These are phyloP conservation scores for Epizoanthus scotinus DNA, from an alignment of 92 coral and sea anemone species.

Conservation along the genomic window DNA sequence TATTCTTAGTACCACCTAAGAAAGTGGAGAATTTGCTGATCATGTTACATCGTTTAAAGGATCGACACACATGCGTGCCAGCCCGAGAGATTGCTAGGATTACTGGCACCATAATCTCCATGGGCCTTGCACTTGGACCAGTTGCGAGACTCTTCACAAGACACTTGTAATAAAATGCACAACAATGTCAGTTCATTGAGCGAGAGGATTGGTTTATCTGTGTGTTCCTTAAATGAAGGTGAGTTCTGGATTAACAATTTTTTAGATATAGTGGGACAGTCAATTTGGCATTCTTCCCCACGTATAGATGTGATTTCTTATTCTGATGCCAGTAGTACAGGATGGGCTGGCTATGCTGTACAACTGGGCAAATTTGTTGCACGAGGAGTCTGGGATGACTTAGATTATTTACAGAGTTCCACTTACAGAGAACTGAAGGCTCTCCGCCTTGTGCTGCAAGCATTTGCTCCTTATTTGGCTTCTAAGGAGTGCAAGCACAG, in stretches of 20 bases:
- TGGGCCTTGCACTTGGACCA: conserved; percentile 64
- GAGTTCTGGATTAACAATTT: conserved; percentile 58
- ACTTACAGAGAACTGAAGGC: conserved; percentile 50
- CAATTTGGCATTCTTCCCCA: conserved; percentile 56
- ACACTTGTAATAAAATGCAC: conserved; percentile 46
- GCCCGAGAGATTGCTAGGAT: conserved; percentile 46
- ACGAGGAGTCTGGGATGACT: conserved; percentile 30
- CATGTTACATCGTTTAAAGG: conserved; percentile 2
- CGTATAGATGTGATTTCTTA: conserved; percentile 52
- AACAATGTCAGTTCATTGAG: conserved; percentile 41
- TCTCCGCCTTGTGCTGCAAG: conserved; percentile 47
- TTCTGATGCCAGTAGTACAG: conserved; percentile 50
- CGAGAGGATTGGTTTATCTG: conserved; percentile 32
- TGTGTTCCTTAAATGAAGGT: conserved; percentile 42
- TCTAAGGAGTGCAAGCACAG: conserved; percentile 65
- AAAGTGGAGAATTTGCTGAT: conserved; percentile 22
- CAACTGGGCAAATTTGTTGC: conserved; percentile 32
- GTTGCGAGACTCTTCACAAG: conserved; percentile 60
- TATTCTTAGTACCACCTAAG: conserved; percentile 20
- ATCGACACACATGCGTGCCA: background rate
- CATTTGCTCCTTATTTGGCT: conserved; percentile 47
- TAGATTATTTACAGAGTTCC: conserved; percentile 34
- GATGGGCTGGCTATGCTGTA: conserved; percentile 33
- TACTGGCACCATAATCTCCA: conserved; percentile 65
- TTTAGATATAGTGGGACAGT: conserved; percentile 42